Percentiles rank a stretch among this genome's conserved stretches.
Conservation (phyloP, 2,113 vertebrate genomes). For the Pituophis catenifer region DNA sequence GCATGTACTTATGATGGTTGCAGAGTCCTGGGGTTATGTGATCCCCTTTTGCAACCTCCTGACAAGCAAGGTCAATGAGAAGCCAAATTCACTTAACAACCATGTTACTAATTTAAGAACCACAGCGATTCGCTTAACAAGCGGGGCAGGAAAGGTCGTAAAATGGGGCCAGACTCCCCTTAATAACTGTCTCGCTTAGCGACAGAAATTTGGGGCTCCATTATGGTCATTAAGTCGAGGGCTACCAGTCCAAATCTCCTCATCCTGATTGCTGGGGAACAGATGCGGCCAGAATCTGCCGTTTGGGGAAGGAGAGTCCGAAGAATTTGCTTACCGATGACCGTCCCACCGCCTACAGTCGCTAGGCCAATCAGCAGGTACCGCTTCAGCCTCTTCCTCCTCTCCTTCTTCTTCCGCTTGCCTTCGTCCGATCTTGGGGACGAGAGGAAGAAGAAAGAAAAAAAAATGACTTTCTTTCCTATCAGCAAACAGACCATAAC, state of each 20-base stretch:
- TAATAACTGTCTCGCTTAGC: background rate
- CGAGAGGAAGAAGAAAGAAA: too few relatives aligned
- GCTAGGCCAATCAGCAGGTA: constrained; percentile 94
- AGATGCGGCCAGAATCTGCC: background rate
- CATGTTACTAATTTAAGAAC: too few relatives aligned
- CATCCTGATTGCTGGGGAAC: background rate
- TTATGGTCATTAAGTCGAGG: background rate
- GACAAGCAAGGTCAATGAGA: too few relatives aligned
- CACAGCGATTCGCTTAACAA: too few relatives aligned
- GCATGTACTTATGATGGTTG: too few relatives aligned
- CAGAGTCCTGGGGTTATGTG: too few relatives aligned
- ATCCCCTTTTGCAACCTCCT: too few relatives aligned
- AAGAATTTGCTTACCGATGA: constrained; percentile 77
- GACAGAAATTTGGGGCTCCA: background rate
- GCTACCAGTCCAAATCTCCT: background rate
- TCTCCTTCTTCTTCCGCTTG: constrained; percentile 81
- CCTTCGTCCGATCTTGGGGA: constrained; percentile 77
- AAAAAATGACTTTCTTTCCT: background rate
- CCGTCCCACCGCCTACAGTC: constrained; percentile 88
- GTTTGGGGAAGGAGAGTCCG: background rate
- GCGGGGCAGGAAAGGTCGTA: too few relatives aligned
- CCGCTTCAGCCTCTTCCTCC: constrained; percentile 79
- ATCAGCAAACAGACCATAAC: background rate
- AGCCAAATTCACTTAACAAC: too few relatives aligned
- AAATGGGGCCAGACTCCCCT: too few relatives aligned